phyloP scores from a whole-genome alignment of 2,113 vertebrate genomes.

The Columbina picui region DNA sequence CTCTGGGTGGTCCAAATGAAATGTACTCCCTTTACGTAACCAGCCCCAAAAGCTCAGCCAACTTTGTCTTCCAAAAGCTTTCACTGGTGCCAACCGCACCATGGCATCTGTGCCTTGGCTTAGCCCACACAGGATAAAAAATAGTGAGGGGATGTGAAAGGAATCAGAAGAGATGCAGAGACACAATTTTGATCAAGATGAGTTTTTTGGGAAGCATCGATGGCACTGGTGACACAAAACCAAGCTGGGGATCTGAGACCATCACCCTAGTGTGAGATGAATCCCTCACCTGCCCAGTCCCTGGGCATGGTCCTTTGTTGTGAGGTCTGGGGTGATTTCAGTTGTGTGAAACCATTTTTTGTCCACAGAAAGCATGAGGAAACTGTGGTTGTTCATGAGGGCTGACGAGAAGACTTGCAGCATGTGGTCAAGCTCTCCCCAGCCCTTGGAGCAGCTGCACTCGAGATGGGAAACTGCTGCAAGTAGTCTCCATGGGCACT shows the following conservation, averaged over 20 bases:
- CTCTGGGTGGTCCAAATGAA: constrained; percentile 10
- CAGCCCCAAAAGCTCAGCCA: not conserved
- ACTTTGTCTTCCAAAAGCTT: not conserved
- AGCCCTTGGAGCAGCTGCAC: not conserved
- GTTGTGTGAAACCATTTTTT: rapidly evolving
- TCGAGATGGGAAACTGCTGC: not conserved
- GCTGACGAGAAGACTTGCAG: not conserved
- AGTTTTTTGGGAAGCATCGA: not conserved
- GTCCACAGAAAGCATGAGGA: rapidly evolving
- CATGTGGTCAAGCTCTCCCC: rapidly evolving
- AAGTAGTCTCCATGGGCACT: not conserved
- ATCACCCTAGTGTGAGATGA: not conserved
- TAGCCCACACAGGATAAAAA: not conserved
- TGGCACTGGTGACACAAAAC: not conserved
- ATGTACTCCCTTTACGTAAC: not conserved
- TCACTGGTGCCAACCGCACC: not conserved
- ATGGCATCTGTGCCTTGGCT: not conserved
- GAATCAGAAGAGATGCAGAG: not conserved
- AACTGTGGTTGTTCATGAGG: rapidly evolving
- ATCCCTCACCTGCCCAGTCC: not conserved
- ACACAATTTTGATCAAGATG: rapidly evolving
- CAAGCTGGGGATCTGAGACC: not conserved
- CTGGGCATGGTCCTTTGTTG: not conserved
- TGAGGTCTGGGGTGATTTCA: not conserved
- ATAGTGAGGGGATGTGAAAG: rapidly evolving